A percentile compares a stretch with the other conserved stretches of the same genome.
phyloP scores from a whole-genome alignment of 2,888 invertebrate species.

The Leptodirus hochenwartii region DNA sequence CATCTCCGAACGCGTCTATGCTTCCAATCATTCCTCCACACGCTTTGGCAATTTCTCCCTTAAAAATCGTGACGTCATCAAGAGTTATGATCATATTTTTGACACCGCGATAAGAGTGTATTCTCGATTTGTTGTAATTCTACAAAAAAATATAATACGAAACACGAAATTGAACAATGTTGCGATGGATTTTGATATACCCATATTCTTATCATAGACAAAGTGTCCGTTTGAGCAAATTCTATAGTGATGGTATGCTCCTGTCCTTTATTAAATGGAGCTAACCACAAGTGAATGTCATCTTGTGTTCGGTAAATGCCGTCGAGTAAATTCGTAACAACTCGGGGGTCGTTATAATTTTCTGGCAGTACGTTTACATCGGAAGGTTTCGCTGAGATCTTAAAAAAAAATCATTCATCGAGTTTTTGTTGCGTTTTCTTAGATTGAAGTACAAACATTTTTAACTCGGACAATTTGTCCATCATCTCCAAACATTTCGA shows the following conservation, averaged over 20 bases:
- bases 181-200: conserved; percentile 13
- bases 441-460: conserved; percentile 30
- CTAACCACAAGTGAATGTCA: conserved; percentile 60
- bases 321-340: conserved; percentile 45
- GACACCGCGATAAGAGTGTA: conserved; percentile 64
- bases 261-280: conserved; percentile 39
- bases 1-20: conserved; percentile 51
- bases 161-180: background rate
- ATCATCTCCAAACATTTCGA: conserved; percentile 49
- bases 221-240: conserved; percentile 27
- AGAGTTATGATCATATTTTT: conserved; percentile 49
- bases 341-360: conserved; percentile 40
- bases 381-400: conserved; percentile 36
- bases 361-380: conserved; percentile 48
- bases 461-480: conserved; percentile 40
- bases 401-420: conserved; percentile 6
- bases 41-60: conserved; percentile 65
- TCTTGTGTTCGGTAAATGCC: conserved; percentile 57
- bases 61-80: conserved; percentile 51
- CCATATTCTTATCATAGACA: conserved; percentile 24
- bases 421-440: conserved; percentile 1
- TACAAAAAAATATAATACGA: conserved; percentile 22
- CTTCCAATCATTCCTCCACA: conserved; percentile 54
- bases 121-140: conserved; percentile 81
- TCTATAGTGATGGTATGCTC: conserved; percentile 41